Percentiles rank a stretch among this genome's conserved stretches.
Evolutionary conservation across 1,140 invertebrate genomes (phyloP).

Genomic region (Plutomurus gul): DNA sequence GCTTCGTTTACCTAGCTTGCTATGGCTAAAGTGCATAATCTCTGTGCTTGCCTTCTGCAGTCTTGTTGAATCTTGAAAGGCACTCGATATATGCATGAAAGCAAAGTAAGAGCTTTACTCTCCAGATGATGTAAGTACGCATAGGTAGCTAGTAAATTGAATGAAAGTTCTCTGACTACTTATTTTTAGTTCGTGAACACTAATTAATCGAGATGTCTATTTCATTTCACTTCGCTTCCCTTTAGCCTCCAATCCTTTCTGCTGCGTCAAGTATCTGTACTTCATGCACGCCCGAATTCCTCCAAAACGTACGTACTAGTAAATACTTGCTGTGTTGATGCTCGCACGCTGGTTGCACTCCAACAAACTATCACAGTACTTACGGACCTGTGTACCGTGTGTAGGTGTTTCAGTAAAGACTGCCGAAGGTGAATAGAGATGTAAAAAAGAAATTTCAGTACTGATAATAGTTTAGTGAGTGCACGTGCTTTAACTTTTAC

Average conservation of each 20-base stretch:
- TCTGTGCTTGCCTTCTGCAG: not conserved
- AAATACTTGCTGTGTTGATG: too few relatives aligned
- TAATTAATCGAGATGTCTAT: constrained; percentile 4
- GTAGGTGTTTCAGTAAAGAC: too few relatives aligned
- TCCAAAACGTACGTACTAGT: not conserved
- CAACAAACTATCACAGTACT: too few relatives aligned
- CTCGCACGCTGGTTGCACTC: too few relatives aligned
- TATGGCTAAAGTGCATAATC: not conserved
- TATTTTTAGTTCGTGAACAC: not conserved
- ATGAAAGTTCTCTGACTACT: not conserved
- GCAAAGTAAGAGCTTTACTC: not conserved
- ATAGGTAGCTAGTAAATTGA: not conserved
- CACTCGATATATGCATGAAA: not conserved
- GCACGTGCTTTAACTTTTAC: too few relatives aligned
- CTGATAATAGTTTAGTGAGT: too few relatives aligned
- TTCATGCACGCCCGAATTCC: not conserved
- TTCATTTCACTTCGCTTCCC: not conserved
- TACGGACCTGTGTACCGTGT: too few relatives aligned
- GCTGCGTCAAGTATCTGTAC: too few relatives aligned
- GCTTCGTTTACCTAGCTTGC: not conserved
- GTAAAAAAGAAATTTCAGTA: too few relatives aligned
- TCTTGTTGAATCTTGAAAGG: not conserved
- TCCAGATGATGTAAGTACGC: not conserved
- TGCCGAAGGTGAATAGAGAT: too few relatives aligned
- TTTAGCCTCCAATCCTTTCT: not conserved